These are phyloP conservation scores for Bostrychus sinensis DNA, from an alignment of 2,113 vertebrate species.

Conservation along the genomic window DNA sequence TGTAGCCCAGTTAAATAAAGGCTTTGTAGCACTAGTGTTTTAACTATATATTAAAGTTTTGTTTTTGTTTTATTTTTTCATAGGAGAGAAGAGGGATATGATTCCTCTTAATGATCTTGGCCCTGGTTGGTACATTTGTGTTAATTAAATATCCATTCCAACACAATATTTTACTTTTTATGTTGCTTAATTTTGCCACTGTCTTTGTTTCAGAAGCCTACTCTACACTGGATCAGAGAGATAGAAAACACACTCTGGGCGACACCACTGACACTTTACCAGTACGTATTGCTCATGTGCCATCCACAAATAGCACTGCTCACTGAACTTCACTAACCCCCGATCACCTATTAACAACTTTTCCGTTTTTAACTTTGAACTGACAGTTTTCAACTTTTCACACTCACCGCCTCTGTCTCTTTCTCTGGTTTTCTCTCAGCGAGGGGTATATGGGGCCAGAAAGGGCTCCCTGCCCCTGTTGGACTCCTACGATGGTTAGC, in stretches of 20 bases:
- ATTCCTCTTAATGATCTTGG: slow-evolving; percentile 94
- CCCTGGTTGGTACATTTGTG: slow-evolving; percentile 83
- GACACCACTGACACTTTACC: slow-evolving; percentile 88
- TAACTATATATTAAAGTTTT: neutral
- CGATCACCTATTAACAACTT: slow-evolving; percentile 32
- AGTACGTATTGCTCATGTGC: slow-evolving; percentile 63
- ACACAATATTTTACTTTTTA: neutral
- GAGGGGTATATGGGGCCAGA: slow-evolving; percentile 81
- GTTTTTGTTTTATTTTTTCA: slow-evolving; percentile 21
- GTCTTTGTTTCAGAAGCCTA: slow-evolving; percentile 81
- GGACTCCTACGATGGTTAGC: slow-evolving; percentile 87
- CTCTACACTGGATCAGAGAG: slow-evolving; percentile 90
- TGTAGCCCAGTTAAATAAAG: too few relatives aligned
- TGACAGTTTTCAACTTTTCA: slow-evolving; percentile 43
- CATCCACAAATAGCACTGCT: slow-evolving; percentile 6
- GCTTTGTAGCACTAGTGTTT: neutral
- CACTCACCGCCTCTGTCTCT: slow-evolving; percentile 46
- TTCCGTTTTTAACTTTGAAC: slow-evolving; percentile 37
- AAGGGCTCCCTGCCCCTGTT: slow-evolving; percentile 82
- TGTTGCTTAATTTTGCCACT: neutral
- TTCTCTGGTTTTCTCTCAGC: slow-evolving; percentile 75
- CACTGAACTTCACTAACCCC: slow-evolving; percentile 47
- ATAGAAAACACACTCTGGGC: slow-evolving; percentile 90
- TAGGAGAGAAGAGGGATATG: slow-evolving; percentile 92
- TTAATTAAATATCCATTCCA: neutral